Evolutionary conservation across 2,797 vertebrate genomes (phyloP), one percentile per base, ranked within the genome.

Genomic region (Aldrovandia affinis): DNA sequence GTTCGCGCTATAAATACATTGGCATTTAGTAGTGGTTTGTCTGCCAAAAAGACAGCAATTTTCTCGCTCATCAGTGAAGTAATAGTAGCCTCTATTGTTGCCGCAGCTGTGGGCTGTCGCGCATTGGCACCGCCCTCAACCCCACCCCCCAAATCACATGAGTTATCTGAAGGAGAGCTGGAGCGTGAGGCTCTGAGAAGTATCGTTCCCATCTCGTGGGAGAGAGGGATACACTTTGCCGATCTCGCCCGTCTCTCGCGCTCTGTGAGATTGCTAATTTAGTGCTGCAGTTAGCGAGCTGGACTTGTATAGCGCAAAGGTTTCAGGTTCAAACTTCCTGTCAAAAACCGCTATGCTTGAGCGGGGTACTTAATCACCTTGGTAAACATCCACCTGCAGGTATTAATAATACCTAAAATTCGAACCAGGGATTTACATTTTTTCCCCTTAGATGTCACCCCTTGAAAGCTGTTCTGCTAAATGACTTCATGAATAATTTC

Each of bases 21-120:
- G 44, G 52, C 30, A 73, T 44, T 2, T 77, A 44, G 73, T 89
- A 84, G 89, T 86, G 87, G 87, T 78, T 87, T 54, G 39, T 92
- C 90, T 90, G 92, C 89, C 90, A 91, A 90, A 87, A 89, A 90
- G 88, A 84, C 86, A 63, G 92, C 92, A 89, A 94, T 94, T 93
- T 94, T 87, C 89, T 86, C 88, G 88, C 86, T 91, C 93, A 89
- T 93, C 89, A 90, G 88, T 87, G 90, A 87, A 85, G 89, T 95
- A 95, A 95, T 95, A 90, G 93, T 91, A 92, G 91, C 80, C 25
- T 91, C 87, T 80, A 84, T 81, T 80, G 83, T 85, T 68, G 85
- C 88, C 88, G 92, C 94, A 94, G 93, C 93, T 94, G 93, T 83
- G 81, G 90, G 87, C 88, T 89, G 89, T 87, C 89, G 89, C 88